Percentiles rank a stretch among this genome's conserved stretches.
These are phyloP conservation scores for Chelon auratus DNA, from an alignment of 2,797 vertebrate genomes.

Conservation along the genomic window DNA sequence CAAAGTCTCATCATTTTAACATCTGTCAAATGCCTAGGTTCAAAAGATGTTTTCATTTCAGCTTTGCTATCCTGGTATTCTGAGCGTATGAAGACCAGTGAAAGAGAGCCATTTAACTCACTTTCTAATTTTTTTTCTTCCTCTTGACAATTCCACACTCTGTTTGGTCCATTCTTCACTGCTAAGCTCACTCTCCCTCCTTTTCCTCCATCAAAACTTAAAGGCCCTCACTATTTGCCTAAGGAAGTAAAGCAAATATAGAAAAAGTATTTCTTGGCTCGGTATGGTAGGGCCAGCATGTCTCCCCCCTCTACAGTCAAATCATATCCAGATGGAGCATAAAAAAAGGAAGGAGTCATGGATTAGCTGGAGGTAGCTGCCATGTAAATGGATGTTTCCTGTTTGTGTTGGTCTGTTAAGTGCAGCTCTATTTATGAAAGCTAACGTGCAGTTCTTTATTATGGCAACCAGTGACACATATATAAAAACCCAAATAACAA, in stretches of 20 bases:
- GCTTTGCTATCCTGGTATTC: background rate
- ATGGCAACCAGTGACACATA: conserved; percentile 24
- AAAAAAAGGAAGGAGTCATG: conserved; percentile 55
- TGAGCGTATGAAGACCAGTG: background rate
- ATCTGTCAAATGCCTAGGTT: background rate
- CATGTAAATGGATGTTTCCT: conserved; percentile 69
- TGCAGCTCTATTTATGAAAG: conserved; percentile 41
- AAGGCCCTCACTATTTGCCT: conserved; percentile 71
- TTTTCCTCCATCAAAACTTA: conserved; percentile 40
- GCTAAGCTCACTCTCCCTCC: conserved; percentile 18
- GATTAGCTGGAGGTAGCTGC: conserved; percentile 70
- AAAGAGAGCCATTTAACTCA: conserved; percentile 5
- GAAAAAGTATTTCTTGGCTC: conserved; percentile 79
- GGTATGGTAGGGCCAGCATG: conserved; percentile 48
- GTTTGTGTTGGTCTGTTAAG: conserved; percentile 61
- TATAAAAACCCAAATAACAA: conserved; percentile 12
- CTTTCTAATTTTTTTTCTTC: conserved; percentile 6
- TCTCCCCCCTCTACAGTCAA: conserved; percentile 45
- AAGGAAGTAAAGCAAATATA: conserved; percentile 75
- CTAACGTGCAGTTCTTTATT: conserved; percentile 32
- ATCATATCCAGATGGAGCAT: conserved; percentile 77
- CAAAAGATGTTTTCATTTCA: background rate
- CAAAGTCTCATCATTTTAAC: conserved; percentile 1
- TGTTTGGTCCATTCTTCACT: conserved; percentile 12
- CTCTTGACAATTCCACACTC: background rate